Conservation (phyloP, 2,113 vertebrate genomes). For the Noctilio leporinus region DNA sequence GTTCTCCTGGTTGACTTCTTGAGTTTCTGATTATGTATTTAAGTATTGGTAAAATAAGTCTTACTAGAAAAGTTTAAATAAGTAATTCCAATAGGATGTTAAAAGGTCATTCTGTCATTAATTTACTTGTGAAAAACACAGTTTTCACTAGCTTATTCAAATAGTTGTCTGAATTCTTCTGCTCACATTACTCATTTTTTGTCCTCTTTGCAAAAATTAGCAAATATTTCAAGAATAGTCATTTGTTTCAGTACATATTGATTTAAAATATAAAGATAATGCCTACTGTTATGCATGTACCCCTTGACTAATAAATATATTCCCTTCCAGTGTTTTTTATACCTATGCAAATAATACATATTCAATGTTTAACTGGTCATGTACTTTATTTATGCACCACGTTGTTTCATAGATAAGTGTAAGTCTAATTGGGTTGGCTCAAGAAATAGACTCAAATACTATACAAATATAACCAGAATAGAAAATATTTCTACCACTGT, state of each 20-base stretch:
- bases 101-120: slow-evolving; percentile 3
- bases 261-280: slow-evolving; percentile 54
- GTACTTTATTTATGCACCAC: slow-evolving; percentile 68
- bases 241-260: slow-evolving; percentile 12
- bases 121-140: not conserved
- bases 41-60: not conserved
- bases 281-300: slow-evolving; percentile 54
- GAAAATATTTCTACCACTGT: slow-evolving; percentile 64
- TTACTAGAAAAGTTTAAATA: not conserved
- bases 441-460: slow-evolving; percentile 74
- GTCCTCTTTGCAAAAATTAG: slow-evolving; percentile 28
- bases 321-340: slow-evolving; percentile 52
- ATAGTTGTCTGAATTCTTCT: slow-evolving; percentile 30
- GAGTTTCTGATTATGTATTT: no score
- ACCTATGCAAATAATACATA: slow-evolving; percentile 68
- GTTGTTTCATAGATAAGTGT: slow-evolving; percentile 77
- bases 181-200: slow-evolving; percentile 26
- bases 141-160: slow-evolving; percentile 1
- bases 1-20: no score
- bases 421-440: slow-evolving; percentile 77
- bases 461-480: slow-evolving; percentile 74
- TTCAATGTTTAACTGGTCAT: slow-evolving; percentile 72
- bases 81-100: slow-evolving; percentile 16
- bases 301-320: slow-evolving; percentile 60
- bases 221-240: slow-evolving; percentile 51